Conservation (phyloP, 2,888 invertebrate species). For the Chrysomela aeneicollis region DNA sequence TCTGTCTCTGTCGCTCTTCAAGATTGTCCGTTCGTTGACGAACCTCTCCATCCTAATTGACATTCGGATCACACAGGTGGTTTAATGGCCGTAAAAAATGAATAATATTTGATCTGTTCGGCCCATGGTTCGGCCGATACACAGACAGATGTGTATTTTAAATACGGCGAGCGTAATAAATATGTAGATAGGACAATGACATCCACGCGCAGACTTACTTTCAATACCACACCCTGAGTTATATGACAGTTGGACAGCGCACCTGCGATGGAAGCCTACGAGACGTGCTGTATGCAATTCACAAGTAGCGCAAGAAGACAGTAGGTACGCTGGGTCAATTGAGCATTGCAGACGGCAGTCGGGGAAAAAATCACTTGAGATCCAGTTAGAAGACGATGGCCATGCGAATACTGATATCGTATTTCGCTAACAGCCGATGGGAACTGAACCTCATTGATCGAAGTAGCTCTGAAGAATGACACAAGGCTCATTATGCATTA, state of each 20-base stretch:
- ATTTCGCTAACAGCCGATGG: background rate
- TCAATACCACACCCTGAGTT: slow-evolving; percentile 53
- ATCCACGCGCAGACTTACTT: slow-evolving; percentile 50
- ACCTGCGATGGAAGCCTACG: slow-evolving; percentile 48
- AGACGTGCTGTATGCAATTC: slow-evolving; percentile 41
- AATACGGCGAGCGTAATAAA: slow-evolving; percentile 46
- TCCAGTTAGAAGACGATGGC: background rate
- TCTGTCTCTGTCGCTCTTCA: background rate
- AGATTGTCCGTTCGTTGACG: background rate
- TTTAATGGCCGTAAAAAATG: slow-evolving; percentile 36
- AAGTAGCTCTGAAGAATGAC: no score
- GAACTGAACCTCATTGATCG: background rate
- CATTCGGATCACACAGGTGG: slow-evolving; percentile 35
- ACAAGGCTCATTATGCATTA: no score
- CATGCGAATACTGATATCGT: background rate
- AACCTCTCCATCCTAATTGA: slow-evolving; percentile 19
- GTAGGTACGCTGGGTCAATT: slow-evolving; percentile 5
- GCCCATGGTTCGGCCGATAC: slow-evolving; percentile 35
- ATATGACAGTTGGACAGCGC: slow-evolving; percentile 52
- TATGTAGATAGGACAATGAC: slow-evolving; percentile 53
- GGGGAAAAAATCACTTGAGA: background rate
- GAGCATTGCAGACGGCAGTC: background rate
- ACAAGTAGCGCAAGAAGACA: slow-evolving; percentile 23
- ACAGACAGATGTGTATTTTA: slow-evolving; percentile 40
- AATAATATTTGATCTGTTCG: slow-evolving; percentile 36